Evolutionary conservation across 2,113 vertebrate species (phyloP), one percentile per base, ranked within the genome.

Genomic region (Toxostoma redivivum): DNA sequence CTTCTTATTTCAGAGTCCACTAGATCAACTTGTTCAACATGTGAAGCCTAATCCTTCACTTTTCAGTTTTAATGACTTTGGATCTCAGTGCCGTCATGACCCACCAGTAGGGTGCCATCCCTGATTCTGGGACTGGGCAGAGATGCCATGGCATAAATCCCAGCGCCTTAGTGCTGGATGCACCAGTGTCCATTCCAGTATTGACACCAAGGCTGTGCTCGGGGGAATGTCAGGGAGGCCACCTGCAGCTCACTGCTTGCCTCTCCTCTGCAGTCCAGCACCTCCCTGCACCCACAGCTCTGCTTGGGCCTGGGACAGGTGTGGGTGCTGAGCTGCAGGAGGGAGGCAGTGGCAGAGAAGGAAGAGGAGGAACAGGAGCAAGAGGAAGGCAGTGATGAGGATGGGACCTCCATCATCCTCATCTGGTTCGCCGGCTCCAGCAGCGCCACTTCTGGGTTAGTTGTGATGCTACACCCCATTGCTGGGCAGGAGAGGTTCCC

Each of bases 181-280:
- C 19, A 33, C 11, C 25, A 8, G 7, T n/a, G 62, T 30, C 38
- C 0, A 0, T n/a, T 16, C 57, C 64, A 20, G 12, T 7, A 22
- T 7, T 42, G 38, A n/a, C 14, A 11, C 33, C 25, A 33, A 50
- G n/a, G 19, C 22, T 64, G 24, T 60, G 27, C 40, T 22, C 6
- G 2, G 3, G 30, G 7, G 10, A 2, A 37, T 1, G 1, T 35
- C 65, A 79, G 30, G 30, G 35, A 35, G 40, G 13, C 9, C 47
- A 31, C 35, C 20, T 40, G 25, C 48, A 62, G 40, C 25, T 80
- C 58, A 15, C 35, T 42, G 42, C 58, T 47, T 80, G 42, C 42
- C 14, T 48, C 17, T 80, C 20, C 30, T 71, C 30, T 28, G 28
- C 12, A 61, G 56, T 10, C 2, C 4, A n/a, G 42, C 42, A 48